Evolutionary conservation across 2,113 vertebrate species (phyloP), one percentile per base, ranked within the genome.

Genomic region (Pithys albifrons): DNA sequence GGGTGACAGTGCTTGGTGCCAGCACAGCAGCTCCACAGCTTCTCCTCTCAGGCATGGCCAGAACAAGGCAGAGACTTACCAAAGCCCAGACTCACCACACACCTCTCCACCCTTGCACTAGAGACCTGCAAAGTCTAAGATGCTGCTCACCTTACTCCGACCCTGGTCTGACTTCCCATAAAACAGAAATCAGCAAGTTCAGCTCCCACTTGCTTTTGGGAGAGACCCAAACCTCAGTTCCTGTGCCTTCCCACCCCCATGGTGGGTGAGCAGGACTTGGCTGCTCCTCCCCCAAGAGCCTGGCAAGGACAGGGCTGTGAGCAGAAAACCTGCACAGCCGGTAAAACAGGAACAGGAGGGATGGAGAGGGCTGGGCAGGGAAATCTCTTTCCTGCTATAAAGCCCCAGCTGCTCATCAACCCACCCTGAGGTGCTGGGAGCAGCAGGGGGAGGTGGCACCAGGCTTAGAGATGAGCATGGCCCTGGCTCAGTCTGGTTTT

Each of bases 281-380:
- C 43, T 74, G 59, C 73, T 81, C 86, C 81, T 87, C 81, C 61
- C 58, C 49, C 25, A 49, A 77, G 41, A n/a, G 52, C 71, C 52
- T 22, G 29, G 1, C 41, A 25, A 57, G 49, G 67, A 51, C 14
- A 41, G 39, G 20, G n/a, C 70, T 64, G 20, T 4, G n/a, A n/a
- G 66, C 83, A 93, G 58, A 83, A 83, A 96, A 94, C 92, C 79
- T 74, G 95, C 83, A 62, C 20, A 91, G 88, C 95, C 1, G 6
- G 96, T 84, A 77, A 55, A 62, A 80, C 89, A 5, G 39, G 95
- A 92, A 59, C 0, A 7, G 67, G 43, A 88, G 41, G 57, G 55
- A 41, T 4, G 5, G 54, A 62, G 59, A 92, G 72, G 51, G 64
- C 82, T 2, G 4, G 82, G 85, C 51, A 88, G 33, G 78, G 45